Conservation (phyloP, 2,797 vertebrate species). For the Phalloptychus januarius region DNA sequence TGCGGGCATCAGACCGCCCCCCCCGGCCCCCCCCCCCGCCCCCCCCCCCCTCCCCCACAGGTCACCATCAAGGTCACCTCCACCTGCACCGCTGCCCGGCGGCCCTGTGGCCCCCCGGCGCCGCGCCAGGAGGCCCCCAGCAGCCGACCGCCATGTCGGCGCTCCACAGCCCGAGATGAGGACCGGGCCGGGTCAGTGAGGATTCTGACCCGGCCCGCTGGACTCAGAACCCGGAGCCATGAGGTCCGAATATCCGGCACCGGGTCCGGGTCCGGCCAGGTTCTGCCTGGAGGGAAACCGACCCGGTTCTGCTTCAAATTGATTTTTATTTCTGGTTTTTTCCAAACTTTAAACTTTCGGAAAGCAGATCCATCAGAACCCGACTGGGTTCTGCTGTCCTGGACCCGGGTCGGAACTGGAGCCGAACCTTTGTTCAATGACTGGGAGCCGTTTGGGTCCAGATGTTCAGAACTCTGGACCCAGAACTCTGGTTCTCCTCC, state of each 20-base stretch:
- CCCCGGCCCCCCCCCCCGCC: constrained; percentile 65
- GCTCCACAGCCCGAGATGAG: constrained; percentile 90
- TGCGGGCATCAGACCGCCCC: constrained; percentile 86
- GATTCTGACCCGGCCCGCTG: not conserved
- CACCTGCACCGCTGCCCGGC: constrained; percentile 83
- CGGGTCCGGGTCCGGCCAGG: too few species aligned
- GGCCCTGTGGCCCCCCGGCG: constrained; percentile 85
- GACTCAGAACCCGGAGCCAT: not conserved
- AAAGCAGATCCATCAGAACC: not conserved
- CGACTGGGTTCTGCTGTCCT: too few species aligned
- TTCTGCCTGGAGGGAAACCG: not conserved
- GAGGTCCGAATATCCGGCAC: constrained; percentile 8
- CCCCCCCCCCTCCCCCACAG: constrained; percentile 86
- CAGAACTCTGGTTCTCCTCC: too few species aligned
- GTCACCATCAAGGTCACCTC: constrained; percentile 80
- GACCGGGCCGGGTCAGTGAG: constrained; percentile 25
- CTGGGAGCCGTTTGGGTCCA: not conserved
- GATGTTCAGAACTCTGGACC: not conserved
- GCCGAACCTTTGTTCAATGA: not conserved
- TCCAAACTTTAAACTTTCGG: not conserved
- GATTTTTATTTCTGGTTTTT: not conserved
- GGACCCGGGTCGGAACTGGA: too few species aligned
- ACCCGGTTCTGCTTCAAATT: not conserved
- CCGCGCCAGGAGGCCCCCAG: constrained; percentile 77
- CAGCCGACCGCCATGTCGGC: constrained; percentile 83